Base-by-base conservation (phyloP, 64 coral and sea anemone species). In the Stichodactyla helianthus region DNA sequence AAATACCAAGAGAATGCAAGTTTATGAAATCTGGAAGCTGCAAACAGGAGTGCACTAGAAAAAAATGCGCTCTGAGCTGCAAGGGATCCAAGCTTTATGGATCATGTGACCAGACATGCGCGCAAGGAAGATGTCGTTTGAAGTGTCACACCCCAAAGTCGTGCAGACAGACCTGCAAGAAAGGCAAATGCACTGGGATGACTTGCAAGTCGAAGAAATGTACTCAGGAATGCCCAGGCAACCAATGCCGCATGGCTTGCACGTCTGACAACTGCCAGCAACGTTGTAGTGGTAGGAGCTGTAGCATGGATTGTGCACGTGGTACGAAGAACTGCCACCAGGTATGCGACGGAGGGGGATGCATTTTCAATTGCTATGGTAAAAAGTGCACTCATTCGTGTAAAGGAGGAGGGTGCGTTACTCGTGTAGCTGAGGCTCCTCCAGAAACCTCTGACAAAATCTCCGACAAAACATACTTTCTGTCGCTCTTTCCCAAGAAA, bases 211-310 rank as follows among this genome's bases (percentile, higher is more conserved):
- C 91, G 5, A 87, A 86, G 22, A 83, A 88, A 55, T 96, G 94
- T 28, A 54, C 50, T 58, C 94, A 96, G 51, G 83, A 92, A 35
- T 96, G 91, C 79, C 71, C 28, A 5, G 91, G 94, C 1, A 89
- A 92, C 31, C 82, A 87, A n/a, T 96, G 94, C 74, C 81, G 89
- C 50, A 90, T 96, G 88, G 94, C 91, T 54, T 96, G 94, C 77
- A 87, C 88, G 63, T 90, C 94, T 54, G 86, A 93, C 18, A 93
- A 89, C 23, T 96, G 94, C 59, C 88, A 64, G 0, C 94, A 96
- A 51, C 71, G 50, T 26, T 96, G 94, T 52, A 64, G 50, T 54
- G 86, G 92, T 17, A 71, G 88, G 31, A 88, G 94, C 19, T 96
- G 94, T 14, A 92, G 84, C 83, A 89, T 96, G 70, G 89, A 89